Base-by-base conservation (phyloP, 2,888 invertebrate species). In the Stenodera caucasica region DNA sequence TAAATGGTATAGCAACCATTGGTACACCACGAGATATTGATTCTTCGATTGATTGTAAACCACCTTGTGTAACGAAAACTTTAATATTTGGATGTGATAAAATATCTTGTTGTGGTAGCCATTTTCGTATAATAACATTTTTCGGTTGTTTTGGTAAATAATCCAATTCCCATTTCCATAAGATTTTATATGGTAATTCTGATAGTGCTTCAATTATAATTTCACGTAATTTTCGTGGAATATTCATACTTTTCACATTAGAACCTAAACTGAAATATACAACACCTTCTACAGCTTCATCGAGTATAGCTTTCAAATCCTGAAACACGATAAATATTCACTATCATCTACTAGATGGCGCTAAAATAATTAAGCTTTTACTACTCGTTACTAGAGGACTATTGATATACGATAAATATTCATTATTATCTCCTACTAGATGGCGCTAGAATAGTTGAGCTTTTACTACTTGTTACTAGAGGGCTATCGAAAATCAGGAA, bases 231-330 rank as follows among this genome's bases (percentile, higher is more conserved):
- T 49, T 53, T 54, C 53, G 60, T 11, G 57, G 23, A 0, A 69
- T 29, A 52, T 67, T 57, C 0, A 53, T 58, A 49, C 68, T 67
- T 56, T 64, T 60, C 0, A 69, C 65, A 18, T 74, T 71, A 0
- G 80, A 76, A 1, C 81, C 81, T 57, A 81, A 69, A 60, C 78
- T 76, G 57, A 78, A 77, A 56, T 76, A 73, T 5, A 78, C 64
- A 2, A 73, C 75, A 4, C 79, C 79, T 49, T 77, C 63, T 9
- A 58, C 64, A 9, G 75, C 72, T 2, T 69, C 61, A 59, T 78
- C 75, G 56, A 78, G 53, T 58, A 73, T 70, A 29, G 65, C 21
- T 61, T 77, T 57, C 23, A 77, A 60, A 58, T 77, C 75, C 40
- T 40, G 3, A n/a, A n/a, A n/a, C n/a, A n/a, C n/a, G n/a, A n/a